These are phyloP conservation scores for Sebastes nivosus DNA, from an alignment of 2,797 vertebrate genomes.

Conservation along the genomic window DNA sequence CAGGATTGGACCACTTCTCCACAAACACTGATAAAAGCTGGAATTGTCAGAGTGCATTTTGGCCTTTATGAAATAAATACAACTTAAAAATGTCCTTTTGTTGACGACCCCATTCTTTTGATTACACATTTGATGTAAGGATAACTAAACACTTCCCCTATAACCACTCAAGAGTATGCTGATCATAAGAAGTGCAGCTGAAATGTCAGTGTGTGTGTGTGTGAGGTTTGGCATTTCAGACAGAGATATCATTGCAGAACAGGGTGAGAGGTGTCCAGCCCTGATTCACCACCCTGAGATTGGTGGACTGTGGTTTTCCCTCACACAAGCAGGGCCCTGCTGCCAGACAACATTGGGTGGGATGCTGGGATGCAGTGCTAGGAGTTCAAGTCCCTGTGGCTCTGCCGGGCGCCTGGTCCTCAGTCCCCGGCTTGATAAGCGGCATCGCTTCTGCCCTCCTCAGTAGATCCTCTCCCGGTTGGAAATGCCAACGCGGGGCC, in stretches of 20 bases:
- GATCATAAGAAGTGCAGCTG: conserved; percentile 49
- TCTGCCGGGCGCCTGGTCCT: conserved; percentile 53
- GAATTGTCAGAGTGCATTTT: too few relatives aligned
- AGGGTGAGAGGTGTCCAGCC: conserved; percentile 56
- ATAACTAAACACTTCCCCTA: conserved; percentile 10
- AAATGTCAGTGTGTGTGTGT: conserved; percentile 76
- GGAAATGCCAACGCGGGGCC: conserved; percentile 77
- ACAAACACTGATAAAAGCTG: too few relatives aligned
- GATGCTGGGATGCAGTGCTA: conserved; percentile 14
- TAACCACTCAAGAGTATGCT: conserved; percentile 19
- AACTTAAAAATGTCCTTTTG: conserved; percentile 9
- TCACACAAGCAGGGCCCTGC: conserved; percentile 17
- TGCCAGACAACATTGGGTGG: conserved; percentile 36
- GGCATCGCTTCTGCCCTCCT: conserved; percentile 37
- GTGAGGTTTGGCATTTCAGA: conserved; percentile 79
- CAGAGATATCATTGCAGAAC: conserved; percentile 73
- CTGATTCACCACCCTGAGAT: conserved; percentile 36
- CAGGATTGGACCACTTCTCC: too few relatives aligned
- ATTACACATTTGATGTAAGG: conserved; percentile 11
- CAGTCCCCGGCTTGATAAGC: conserved; percentile 71
- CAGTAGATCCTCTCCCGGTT: conserved; percentile 18
- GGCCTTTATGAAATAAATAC: conserved; percentile 34
- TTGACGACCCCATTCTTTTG: not conserved
- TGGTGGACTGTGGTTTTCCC: conserved; percentile 47
- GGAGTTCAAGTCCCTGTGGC: conserved; percentile 61